These are phyloP conservation scores for Sclerodermus sp. DNA, from an alignment of 2,888 invertebrate genomes.

Conservation along the genomic window DNA sequence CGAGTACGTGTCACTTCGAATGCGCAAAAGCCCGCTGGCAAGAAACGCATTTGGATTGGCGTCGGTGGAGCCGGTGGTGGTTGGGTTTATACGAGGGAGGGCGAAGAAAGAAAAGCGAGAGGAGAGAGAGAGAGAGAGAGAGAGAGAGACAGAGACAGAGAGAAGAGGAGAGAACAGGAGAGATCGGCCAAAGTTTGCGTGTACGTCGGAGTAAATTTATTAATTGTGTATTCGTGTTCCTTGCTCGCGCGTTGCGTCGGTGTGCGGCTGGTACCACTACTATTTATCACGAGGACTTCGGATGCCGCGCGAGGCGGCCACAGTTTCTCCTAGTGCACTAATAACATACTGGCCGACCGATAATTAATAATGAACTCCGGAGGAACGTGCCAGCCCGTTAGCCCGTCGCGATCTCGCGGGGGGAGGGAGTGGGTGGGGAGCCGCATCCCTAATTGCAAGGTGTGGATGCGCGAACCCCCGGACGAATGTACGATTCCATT, in stretches of 20 bases:
- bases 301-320: slow-evolving; percentile 41
- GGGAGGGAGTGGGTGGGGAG: background rate
- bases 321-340: slow-evolving; percentile 56
- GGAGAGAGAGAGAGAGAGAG: background rate
- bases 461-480: slow-evolving; percentile 30
- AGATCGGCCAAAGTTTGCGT: too few species aligned
- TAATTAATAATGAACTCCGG: slow-evolving; percentile 50
- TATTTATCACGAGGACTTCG: too few species aligned
- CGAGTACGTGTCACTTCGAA: slow-evolving; percentile 45
- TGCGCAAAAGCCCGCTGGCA: slow-evolving; percentile 33
- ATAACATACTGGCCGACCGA: slow-evolving; percentile 53
- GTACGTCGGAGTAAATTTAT: too few species aligned
- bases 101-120: background rate
- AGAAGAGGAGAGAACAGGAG: slow-evolving; percentile 17
- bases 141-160: background rate
- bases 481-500: slow-evolving; percentile 10
- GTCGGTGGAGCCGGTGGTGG: too few species aligned
- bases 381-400: slow-evolving; percentile 1
- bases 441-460: slow-evolving; percentile 31
- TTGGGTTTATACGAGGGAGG: slow-evolving; percentile 3
- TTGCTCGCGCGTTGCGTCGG: too few species aligned
- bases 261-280: too few species aligned
- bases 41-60: background rate
- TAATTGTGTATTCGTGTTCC: too few species aligned
- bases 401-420: background rate